Conservation (phyloP, 1,140 invertebrate genomes). For the Aphaenogaster rudis region DNA sequence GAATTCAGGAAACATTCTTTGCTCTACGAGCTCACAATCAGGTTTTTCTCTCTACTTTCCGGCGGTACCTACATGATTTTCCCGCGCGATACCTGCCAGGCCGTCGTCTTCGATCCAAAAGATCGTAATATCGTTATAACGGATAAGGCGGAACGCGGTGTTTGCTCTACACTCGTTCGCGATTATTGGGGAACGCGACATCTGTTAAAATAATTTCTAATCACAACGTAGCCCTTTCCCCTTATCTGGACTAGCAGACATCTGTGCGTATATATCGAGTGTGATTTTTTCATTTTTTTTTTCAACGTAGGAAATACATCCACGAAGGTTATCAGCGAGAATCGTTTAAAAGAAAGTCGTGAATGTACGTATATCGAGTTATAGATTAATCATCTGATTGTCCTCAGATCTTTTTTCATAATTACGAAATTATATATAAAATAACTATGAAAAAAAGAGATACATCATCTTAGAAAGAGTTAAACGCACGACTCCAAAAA, state of each 20-base stretch:
- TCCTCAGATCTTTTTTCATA: background rate
- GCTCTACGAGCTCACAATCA: background rate
- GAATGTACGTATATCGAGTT: background rate
- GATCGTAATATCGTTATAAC: conserved; percentile 56
- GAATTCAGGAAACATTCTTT: background rate
- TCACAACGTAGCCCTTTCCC: conserved; percentile 57
- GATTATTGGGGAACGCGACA: conserved; percentile 83
- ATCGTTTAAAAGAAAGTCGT: background rate
- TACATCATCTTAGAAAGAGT: background rate
- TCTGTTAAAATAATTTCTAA: conserved; percentile 84
- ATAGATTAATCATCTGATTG: background rate
- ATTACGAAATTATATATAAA: background rate
- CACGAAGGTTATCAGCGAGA: background rate
- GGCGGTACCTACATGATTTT: background rate
- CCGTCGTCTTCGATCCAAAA: conserved; percentile 13
- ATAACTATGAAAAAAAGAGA: background rate
- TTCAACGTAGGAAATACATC: background rate
- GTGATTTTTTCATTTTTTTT: conserved; percentile 40
- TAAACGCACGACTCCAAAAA: background rate
- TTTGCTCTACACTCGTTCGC: conserved; percentile 82
- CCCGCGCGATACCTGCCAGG: background rate
- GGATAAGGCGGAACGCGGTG: conserved; percentile 73
- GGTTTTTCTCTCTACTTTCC: background rate
- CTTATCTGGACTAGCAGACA: conserved; percentile 73
- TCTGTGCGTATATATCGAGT: conserved; percentile 64